A percentile compares a stretch with the other conserved stretches of the same genome.
phyloP scores from a whole-genome alignment of 2,113 vertebrate species.

The Misgurnus mizolepis region DNA sequence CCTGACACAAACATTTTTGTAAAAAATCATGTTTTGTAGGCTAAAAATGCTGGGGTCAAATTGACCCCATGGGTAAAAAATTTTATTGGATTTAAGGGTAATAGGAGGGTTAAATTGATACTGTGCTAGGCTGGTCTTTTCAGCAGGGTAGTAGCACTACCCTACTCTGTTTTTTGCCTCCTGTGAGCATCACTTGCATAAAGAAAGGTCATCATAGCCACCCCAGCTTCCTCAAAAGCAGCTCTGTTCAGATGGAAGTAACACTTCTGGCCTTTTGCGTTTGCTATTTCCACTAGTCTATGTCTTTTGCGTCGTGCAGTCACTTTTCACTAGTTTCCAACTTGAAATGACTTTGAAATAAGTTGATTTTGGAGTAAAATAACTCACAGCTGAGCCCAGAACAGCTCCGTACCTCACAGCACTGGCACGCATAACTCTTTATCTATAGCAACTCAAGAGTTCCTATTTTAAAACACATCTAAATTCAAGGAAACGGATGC shows the following conservation, averaged over 20 bases:
- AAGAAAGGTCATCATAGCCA: conserved; percentile 4
- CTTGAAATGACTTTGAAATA: conserved; percentile 46
- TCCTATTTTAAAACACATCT: conserved; percentile 34
- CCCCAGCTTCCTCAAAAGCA: not conserved
- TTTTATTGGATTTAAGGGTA: no score
- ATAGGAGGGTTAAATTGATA: no score
- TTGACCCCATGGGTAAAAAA: no score
- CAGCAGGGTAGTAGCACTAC: no score
- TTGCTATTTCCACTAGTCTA: conserved; percentile 3
- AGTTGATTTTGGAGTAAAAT: conserved; percentile 34
- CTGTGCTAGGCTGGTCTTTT: not conserved
- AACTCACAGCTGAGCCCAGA: conserved; percentile 33
- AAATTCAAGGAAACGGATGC: conserved; percentile 37
- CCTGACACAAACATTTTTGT: no score
- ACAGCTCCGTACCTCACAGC: not conserved
- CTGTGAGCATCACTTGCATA: not conserved
- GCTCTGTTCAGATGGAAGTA: not conserved
- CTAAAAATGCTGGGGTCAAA: no score
- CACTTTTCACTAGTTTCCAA: conserved; percentile 23
- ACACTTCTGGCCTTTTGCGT: not conserved
- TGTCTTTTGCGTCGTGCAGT: not conserved
- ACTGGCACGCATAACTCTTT: conserved; percentile 17
- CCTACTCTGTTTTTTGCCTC: no score
- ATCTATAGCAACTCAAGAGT: conserved; percentile 20
- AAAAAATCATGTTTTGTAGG: no score